phyloP scores from a whole-genome alignment of 2,797 vertebrate species.

The Pogoniulus pusillus region DNA sequence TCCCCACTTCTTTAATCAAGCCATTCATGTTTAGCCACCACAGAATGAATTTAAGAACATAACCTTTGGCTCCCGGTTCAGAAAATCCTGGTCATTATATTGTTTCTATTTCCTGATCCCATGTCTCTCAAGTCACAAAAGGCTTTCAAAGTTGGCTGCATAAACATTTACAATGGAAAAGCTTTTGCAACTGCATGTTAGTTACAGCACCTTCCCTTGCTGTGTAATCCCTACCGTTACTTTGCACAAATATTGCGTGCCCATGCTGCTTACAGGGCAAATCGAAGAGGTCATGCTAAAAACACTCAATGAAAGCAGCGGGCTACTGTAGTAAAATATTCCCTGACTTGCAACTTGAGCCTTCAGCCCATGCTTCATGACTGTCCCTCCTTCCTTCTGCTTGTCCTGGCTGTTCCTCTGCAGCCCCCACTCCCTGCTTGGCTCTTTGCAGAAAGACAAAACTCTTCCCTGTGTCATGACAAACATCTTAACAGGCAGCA shows the following conservation, averaged over 20 bases:
- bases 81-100: slow-evolving; percentile 59
- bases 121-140: slow-evolving; percentile 49
- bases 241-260: not conserved
- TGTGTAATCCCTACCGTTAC: not conserved
- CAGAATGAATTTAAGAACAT: slow-evolving; percentile 35
- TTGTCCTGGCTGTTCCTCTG: not conserved
- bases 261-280: not conserved
- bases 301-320: not conserved
- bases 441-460: not conserved
- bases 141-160: slow-evolving; percentile 39
- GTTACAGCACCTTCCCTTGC: slow-evolving; percentile 3
- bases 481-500: not conserved
- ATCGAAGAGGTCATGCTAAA: not conserved
- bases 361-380: rapidly evolving
- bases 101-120: slow-evolving; percentile 64
- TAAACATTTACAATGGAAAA: slow-evolving; percentile 58
- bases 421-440: not conserved
- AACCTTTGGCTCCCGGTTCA: slow-evolving; percentile 33
- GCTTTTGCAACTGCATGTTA: slow-evolving; percentile 13
- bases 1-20: not conserved
- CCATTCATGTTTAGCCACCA: not conserved
- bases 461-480: not conserved
- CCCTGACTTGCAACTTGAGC: not conserved
- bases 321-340: not conserved
- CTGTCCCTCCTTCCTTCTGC: not conserved